Conservation (phyloP, 2,888 invertebrate species). For the Eutolmus rufibarbis region DNA sequence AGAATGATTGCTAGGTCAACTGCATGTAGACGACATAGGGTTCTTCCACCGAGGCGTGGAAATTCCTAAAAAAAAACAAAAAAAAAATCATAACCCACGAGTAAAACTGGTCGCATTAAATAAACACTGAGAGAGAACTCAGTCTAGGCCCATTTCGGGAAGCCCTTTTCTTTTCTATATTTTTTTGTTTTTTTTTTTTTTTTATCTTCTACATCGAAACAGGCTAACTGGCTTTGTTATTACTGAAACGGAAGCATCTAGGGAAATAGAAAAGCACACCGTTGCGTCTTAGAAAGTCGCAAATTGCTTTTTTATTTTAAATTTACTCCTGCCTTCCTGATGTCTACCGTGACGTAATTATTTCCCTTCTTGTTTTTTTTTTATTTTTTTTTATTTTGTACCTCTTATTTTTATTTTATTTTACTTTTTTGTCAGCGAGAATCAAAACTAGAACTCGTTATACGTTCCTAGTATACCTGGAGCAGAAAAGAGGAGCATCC, state of each 20-base stretch:
- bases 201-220: neutral
- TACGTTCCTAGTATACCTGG: neutral
- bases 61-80: neutral
- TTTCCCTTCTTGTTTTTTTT: neutral
- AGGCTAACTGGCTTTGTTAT: neutral
- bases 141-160: neutral
- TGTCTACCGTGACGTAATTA: neutral
- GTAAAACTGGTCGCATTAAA: neutral
- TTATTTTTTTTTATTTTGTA: too few species aligned
- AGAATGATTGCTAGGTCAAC: slow-evolving; percentile 19
- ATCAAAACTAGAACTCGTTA: neutral
- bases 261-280: neutral
- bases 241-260: neutral
- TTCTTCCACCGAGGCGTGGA: neutral
- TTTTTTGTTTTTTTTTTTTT: neutral
- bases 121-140: neutral
- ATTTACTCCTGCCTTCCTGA: neutral
- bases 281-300: neutral
- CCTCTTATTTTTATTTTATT: neutral
- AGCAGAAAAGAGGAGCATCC: neutral
- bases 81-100: neutral
- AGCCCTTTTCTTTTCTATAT: neutral
- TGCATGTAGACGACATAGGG: slow-evolving; percentile 5
- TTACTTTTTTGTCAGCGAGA: neutral
- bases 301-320: neutral